These are phyloP conservation scores for Orgyia antiqua DNA, from an alignment of 2,888 invertebrate genomes.

Conservation along the genomic window DNA sequence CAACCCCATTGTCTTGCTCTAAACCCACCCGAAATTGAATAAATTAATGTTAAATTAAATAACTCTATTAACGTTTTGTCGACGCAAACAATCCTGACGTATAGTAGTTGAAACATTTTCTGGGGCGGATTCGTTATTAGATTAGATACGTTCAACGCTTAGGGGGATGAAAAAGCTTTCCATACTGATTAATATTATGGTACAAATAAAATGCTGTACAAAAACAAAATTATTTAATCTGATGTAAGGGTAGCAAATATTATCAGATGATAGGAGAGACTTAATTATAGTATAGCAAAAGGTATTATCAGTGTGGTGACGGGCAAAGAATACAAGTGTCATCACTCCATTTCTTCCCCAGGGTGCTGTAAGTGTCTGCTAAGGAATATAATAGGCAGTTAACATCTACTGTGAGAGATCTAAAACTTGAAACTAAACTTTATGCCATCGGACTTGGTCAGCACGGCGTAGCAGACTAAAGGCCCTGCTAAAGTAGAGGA, in stretches of 20 bases:
- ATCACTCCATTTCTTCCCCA: no score
- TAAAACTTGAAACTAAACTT: no score
- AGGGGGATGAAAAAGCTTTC: slow-evolving; percentile 52
- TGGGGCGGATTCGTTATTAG: slow-evolving; percentile 56
- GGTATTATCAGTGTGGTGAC: no score
- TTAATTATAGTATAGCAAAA: no score
- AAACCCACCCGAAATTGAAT: slow-evolving; percentile 61
- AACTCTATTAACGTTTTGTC: slow-evolving; percentile 66
- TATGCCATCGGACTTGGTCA: no score
- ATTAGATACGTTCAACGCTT: slow-evolving; percentile 53
- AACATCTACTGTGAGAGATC: no score
- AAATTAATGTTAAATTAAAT: slow-evolving; percentile 75
- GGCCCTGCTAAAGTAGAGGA: no score
- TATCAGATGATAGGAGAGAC: no score
- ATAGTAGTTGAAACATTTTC: slow-evolving; percentile 55
- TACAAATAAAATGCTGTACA: slow-evolving; percentile 27
- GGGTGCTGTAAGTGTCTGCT: no score
- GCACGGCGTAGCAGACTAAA: no score
- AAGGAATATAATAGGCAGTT: no score
- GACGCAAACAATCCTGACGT: slow-evolving; percentile 68
- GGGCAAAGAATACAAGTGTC: no score
- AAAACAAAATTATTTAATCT: slow-evolving; percentile 22
- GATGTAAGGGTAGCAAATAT: slow-evolving; percentile 5
- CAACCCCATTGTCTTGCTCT: slow-evolving; percentile 56
- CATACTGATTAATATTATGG: slow-evolving; percentile 44